Base-by-base conservation (phyloP, 2,797 vertebrate genomes). In the Melanotaenia nigrans region DNA sequence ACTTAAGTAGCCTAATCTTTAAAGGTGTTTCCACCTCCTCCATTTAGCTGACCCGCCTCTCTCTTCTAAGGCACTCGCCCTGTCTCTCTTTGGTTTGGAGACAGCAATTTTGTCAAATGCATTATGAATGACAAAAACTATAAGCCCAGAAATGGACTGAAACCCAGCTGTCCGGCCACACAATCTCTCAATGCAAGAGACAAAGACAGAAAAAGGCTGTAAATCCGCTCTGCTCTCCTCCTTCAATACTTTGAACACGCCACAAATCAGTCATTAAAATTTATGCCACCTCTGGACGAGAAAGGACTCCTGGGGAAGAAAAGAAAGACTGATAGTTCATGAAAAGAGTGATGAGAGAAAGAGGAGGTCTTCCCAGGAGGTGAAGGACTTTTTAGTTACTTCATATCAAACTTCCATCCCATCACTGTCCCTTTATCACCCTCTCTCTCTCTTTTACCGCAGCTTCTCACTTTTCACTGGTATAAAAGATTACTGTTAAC, bases 241-340 rank as follows among this genome's bases (percentile, higher is more conserved):
- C 61, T 67, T 42, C 54, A 66, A 51, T 79, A 73, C 60, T 65
- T 64, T 30, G 64, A 79, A 83, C 73, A 71, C n/a, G 65, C 55
- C 64, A 64, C 59, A 68, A 78, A 81, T 85, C 82, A 70, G 45
- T 86, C 87, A 79, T 77, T 83, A 77, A 70, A 86, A 89, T 90
- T 54, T 69, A 86, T 82, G 72, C 72, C 79, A 73, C 65, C 71
- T 67, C 73, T 73, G 70, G 51, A 85, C 63, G 67, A 78, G 78
- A 73, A 33, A 32, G 64, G 75, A 73, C 68, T 24, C 18, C 28
- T 28, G 53, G 12, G 24, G 12, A 28, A 16, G 4, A 0, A 47
- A 63, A 64, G 51, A 30, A 70, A 73, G 77, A 78, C 54, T 40
- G 78, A 83, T 71, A 63, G 80, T 66, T 64, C 24, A 74, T 83